phyloP scores from a whole-genome alignment of 2,888 invertebrate genomes.

The Iphiclides podalirius region DNA sequence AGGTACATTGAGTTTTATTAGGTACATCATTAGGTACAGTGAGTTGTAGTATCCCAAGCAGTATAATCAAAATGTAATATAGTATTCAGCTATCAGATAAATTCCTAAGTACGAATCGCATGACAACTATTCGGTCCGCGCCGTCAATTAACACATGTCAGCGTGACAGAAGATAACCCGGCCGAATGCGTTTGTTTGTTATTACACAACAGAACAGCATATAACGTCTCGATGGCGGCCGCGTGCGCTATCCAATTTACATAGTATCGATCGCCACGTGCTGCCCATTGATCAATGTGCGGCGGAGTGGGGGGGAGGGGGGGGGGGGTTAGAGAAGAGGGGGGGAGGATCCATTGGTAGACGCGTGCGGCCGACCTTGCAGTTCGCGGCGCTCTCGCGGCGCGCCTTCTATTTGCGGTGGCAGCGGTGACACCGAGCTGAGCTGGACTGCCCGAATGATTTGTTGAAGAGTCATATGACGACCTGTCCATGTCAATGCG shows the following conservation, averaged over 20 bases:
- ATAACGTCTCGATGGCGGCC: conserved; percentile 19
- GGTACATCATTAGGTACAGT: no score
- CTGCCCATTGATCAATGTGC: conserved; percentile 61
- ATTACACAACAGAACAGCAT: conserved; percentile 2
- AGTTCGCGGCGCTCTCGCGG: conserved; percentile 36
- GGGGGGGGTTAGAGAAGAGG: background rate
- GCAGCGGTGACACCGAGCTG: conserved; percentile 44
- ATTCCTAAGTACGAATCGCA: no score
- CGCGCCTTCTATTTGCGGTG: conserved; percentile 33
- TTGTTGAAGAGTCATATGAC: conserved; percentile 36
- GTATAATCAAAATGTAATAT: no score
- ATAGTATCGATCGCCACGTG: conserved; percentile 63
- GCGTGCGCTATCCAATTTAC: conserved; percentile 36
- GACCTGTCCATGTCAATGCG: conserved; percentile 1
- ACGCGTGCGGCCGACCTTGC: conserved; percentile 46
- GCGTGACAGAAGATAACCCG: background rate
- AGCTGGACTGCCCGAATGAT: conserved; percentile 48
- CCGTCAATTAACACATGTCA: background rate
- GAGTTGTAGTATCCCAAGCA: no score
- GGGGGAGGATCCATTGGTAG: conserved; percentile 63
- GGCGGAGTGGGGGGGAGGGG: conserved; percentile 39
- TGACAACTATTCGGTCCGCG: no score
- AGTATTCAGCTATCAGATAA: no score
- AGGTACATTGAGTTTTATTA: no score
- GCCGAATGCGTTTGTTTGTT: background rate